Evolutionary conservation across 2,797 vertebrate genomes (phyloP).

Genomic region (Delichon dasypus): DNA sequence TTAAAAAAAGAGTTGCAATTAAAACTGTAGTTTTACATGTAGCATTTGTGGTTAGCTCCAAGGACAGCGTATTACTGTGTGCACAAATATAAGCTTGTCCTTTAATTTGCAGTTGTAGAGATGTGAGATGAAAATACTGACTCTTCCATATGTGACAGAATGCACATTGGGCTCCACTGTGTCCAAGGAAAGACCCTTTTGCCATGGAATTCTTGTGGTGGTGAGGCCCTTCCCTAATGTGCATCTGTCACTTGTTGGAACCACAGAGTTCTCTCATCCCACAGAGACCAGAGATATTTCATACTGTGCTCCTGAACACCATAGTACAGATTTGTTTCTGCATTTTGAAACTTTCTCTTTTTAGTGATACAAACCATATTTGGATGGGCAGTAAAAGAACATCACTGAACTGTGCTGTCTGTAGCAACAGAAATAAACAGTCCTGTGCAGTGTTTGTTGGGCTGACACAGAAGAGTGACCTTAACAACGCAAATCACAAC

Average conservation of each 20-base stretch:
- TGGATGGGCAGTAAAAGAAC: background rate
- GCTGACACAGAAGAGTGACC: background rate
- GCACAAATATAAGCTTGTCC: background rate
- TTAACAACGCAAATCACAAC: background rate
- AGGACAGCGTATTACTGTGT: background rate
- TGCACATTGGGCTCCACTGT: background rate
- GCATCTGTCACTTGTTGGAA: rapidly evolving
- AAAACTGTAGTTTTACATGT: background rate
- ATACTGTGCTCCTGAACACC: background rate
- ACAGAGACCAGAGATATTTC: background rate
- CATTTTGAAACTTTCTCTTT: background rate
- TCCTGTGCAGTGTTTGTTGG: background rate
- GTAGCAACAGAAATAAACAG: background rate
- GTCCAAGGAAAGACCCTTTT: background rate
- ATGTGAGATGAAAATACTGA: background rate
- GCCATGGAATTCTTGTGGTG: background rate
- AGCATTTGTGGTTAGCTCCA: background rate
- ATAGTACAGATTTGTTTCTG: background rate
- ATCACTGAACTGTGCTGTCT: background rate
- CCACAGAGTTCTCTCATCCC: background rate
- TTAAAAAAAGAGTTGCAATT: background rate
- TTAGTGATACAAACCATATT: background rate
- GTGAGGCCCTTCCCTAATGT: background rate
- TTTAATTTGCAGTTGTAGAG: background rate
- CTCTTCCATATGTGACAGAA: background rate